A percentile compares a stretch with the other conserved stretches of the same genome.
These are phyloP conservation scores for Stenurella melanura DNA, from an alignment of 2,888 invertebrate genomes.

Conservation along the genomic window DNA sequence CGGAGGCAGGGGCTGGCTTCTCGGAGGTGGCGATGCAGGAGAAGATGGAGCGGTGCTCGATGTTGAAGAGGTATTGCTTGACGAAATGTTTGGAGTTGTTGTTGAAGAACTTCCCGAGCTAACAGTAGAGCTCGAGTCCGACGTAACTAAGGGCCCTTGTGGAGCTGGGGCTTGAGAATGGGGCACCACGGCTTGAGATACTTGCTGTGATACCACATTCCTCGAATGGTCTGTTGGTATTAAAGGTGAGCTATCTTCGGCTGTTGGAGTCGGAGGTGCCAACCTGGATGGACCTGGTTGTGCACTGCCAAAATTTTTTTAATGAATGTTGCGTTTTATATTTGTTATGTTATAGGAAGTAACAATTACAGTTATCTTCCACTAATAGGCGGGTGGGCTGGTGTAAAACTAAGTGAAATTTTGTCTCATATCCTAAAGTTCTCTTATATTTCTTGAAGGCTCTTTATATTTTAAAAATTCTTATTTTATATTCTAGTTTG, in stretches of 20 bases:
- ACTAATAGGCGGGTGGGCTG: too few species aligned
- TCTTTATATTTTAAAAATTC: too few species aligned
- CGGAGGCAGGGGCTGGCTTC: slow-evolving; percentile 62
- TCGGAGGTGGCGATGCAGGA: slow-evolving; percentile 79
- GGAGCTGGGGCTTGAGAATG: slow-evolving; percentile 40
- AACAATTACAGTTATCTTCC: too few species aligned
- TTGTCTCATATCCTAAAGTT: too few species aligned
- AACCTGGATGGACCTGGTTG: slow-evolving; percentile 79
- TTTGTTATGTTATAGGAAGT: too few species aligned
- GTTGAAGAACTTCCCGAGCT: slow-evolving; percentile 83
- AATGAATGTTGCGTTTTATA: not conserved
- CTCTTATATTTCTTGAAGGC: too few species aligned
- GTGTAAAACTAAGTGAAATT: too few species aligned
- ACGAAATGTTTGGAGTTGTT: slow-evolving; percentile 82
- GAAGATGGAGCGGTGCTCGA: slow-evolving; percentile 85
- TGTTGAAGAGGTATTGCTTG: slow-evolving; percentile 77
- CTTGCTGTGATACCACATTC: slow-evolving; percentile 66
- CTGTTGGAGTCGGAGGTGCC: slow-evolving; percentile 85
- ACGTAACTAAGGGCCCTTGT: slow-evolving; percentile 59
- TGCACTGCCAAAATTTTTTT: slow-evolving; percentile 69
- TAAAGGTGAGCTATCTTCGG: slow-evolving; percentile 77
- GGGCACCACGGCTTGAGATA: slow-evolving; percentile 23
- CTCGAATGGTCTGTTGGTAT: slow-evolving; percentile 78
- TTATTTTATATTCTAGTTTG: too few species aligned
- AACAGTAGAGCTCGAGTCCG: slow-evolving; percentile 83